Conservation (phyloP, 37 sponge, comb jelly and placozoan species). For the Bolinopsis microptera region DNA sequence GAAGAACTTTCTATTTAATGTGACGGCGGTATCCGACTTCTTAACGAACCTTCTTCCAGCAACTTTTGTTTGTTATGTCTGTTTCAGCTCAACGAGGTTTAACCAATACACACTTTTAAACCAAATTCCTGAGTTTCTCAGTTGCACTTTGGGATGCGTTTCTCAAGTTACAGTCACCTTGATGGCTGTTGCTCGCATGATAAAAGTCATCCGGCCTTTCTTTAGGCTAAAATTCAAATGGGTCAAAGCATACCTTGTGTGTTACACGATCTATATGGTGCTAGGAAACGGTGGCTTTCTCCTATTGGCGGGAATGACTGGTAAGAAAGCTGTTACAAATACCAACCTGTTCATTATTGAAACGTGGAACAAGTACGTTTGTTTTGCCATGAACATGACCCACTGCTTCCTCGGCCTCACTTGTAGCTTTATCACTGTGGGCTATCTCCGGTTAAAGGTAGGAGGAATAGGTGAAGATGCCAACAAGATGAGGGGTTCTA, state of each 20-base stretch:
- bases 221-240: too few relatives aligned
- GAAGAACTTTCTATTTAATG: slow-evolving; percentile 41
- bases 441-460: background rate
- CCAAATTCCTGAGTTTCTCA: slow-evolving; percentile 48
- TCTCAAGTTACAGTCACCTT: slow-evolving; percentile 7
- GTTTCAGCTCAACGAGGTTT: background rate
- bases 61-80: slow-evolving; percentile 1
- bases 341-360: too few relatives aligned
- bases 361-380: slow-evolving; percentile 36
- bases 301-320: too few relatives aligned
- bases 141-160: slow-evolving; percentile 41
- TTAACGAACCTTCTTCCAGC: background rate
- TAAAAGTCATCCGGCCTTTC: slow-evolving; percentile 25
- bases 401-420: slow-evolving; percentile 13
- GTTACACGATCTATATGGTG: too few relatives aligned
- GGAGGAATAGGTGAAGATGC: background rate
- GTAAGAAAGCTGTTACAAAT: too few relatives aligned
- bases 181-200: slow-evolving; percentile 37
- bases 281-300: too few relatives aligned
- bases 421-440: slow-evolving; percentile 6
- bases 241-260: too few relatives aligned
- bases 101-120: background rate
- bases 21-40: slow-evolving; percentile 35
- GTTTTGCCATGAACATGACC: slow-evolving; percentile 19
- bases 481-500: slow-evolving; percentile 10